phyloP scores from a whole-genome alignment of 2,797 vertebrate species.

The Fringilla coelebs region DNA sequence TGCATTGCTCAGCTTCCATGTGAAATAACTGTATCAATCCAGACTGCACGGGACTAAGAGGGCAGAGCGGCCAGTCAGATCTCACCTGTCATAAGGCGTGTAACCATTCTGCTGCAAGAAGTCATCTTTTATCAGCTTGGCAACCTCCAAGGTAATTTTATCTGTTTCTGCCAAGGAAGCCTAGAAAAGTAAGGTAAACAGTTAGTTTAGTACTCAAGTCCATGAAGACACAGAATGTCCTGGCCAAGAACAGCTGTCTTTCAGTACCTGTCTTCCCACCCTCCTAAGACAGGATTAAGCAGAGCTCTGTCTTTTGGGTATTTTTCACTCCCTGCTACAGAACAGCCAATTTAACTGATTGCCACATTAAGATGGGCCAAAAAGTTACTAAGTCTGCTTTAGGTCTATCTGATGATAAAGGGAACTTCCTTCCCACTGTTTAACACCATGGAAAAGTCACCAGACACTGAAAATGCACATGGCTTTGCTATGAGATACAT shows the following conservation, averaged over 20 bases:
- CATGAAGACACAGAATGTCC: not conserved
- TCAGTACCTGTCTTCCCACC: not conserved
- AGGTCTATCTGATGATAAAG: not conserved
- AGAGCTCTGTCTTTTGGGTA: not conserved
- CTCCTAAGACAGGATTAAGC: not conserved
- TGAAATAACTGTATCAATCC: not conserved
- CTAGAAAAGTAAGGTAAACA: constrained; percentile 68
- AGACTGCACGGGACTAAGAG: not conserved
- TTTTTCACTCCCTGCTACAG: not conserved
- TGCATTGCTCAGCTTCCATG: not conserved
- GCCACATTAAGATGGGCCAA: not conserved
- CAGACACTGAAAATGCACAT: not conserved
- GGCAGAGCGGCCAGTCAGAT: not conserved
- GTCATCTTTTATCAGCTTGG: constrained; percentile 97
- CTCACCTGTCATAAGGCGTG: constrained; percentile 93
- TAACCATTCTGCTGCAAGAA: constrained; percentile 99
- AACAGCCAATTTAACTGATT: not conserved
- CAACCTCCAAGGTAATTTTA: constrained; percentile 98
- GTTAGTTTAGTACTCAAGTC: not conserved
- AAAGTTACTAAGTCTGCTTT: not conserved
- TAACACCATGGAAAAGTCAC: not conserved
- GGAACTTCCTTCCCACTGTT: not conserved
- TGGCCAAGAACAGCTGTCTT: not conserved
- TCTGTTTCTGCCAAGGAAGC: constrained; percentile 96
- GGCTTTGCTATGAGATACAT: not conserved